phyloP scores from a whole-genome alignment of 2,797 vertebrate species.

The Notolepis coatsorum region DNA sequence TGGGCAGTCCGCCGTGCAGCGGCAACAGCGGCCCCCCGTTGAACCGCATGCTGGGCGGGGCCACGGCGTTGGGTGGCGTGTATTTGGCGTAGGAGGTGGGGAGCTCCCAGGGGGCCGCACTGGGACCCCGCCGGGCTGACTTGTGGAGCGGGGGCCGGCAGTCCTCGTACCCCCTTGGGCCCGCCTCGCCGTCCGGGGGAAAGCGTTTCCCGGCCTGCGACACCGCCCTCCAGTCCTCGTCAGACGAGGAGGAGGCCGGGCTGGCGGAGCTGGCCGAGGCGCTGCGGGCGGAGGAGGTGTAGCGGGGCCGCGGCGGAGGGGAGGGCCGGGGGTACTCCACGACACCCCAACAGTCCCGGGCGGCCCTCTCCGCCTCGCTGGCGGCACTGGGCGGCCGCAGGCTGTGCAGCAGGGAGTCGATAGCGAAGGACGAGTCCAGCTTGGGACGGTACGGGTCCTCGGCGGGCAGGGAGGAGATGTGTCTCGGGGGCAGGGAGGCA shows the following conservation, averaged over 20 bases:
- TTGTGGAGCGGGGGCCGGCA: conserved; percentile 70
- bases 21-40: conserved; percentile 75
- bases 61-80: conserved; percentile 88
- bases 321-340: conserved; percentile 54
- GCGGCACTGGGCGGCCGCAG: conserved; percentile 63
- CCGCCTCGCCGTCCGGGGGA: conserved; percentile 51
- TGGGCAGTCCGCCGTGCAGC: conserved; percentile 77
- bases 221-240: conserved; percentile 75
- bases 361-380: conserved; percentile 48
- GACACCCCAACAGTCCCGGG: conserved; percentile 68
- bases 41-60: conserved; percentile 85
- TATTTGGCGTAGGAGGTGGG: conserved; percentile 91
- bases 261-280: conserved; percentile 81
- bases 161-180: conserved; percentile 65
- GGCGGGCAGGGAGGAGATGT: conserved; percentile 62
- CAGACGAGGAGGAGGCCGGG: conserved; percentile 79
- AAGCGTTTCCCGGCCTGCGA: conserved; percentile 60
- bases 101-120: conserved; percentile 78
- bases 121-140: conserved; percentile 57
- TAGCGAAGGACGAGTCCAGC: conserved; percentile 87
- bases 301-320: conserved; percentile 54
- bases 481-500: conserved; percentile 45
- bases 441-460: conserved; percentile 77
- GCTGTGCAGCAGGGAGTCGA: conserved; percentile 86
- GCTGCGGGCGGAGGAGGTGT: conserved; percentile 72